Percentiles rank a stretch among this genome's conserved stretches.
Conservation (phyloP, 2,797 vertebrate genomes). For the Diplodus puntazzo region DNA sequence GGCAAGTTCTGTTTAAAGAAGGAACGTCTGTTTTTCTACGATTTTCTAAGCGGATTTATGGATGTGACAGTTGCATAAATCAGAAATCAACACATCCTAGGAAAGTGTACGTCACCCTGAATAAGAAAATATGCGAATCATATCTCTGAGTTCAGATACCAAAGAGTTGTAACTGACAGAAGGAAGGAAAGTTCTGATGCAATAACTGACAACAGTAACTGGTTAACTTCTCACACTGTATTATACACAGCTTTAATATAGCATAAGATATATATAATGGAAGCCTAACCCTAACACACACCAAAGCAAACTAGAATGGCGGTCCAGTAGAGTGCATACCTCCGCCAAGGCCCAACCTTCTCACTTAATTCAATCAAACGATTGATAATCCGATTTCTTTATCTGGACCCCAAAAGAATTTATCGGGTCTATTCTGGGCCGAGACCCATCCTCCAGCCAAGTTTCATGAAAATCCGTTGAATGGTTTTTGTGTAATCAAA, state of each 20-base stretch:
- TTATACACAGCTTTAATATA: background rate
- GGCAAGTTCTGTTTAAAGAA: background rate
- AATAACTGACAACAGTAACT: background rate
- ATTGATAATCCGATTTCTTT: no score
- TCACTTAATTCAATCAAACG: no score
- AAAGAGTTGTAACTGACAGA: background rate
- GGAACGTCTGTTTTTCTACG: background rate
- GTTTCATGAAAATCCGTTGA: no score
- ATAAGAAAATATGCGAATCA: background rate
- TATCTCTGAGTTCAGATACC: background rate
- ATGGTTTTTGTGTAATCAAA: no score
- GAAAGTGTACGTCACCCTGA: background rate
- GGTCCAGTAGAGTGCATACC: no score
- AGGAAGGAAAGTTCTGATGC: no score
- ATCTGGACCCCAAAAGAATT: no score
- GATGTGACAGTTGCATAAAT: background rate
- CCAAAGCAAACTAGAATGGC: no score
- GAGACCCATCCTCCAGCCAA: no score
- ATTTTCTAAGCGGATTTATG: background rate
- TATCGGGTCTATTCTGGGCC: no score
- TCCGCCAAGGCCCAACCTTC: no score
- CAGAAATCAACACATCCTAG: background rate
- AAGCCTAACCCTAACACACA: background rate
- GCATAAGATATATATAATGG: no score
- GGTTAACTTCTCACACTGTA: background rate